phyloP scores from a whole-genome alignment of 1,140 invertebrate genomes.

The Lepidostoma basale region DNA sequence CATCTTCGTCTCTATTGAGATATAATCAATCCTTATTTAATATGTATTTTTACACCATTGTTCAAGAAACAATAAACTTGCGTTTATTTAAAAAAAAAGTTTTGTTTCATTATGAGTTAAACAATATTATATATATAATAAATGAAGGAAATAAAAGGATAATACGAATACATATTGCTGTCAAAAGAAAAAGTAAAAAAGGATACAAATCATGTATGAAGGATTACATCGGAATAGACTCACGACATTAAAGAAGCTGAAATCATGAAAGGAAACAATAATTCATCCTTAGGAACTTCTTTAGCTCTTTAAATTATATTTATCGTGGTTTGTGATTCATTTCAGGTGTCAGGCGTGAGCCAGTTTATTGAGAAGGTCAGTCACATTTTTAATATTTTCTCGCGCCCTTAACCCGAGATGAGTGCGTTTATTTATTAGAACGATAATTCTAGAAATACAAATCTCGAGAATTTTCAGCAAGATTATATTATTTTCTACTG shows the following conservation, averaged over 20 bases:
- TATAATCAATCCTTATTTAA: no score
- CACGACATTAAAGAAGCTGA: background rate
- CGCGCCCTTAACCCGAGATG: background rate
- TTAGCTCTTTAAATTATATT: background rate
- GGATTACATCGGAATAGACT: background rate
- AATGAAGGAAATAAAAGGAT: background rate
- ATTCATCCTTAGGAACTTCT: background rate
- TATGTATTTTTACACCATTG: no score
- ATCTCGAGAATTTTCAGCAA: no score
- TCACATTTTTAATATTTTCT: conserved; percentile 18
- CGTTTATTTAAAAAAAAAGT: no score
- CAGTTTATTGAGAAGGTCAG: background rate
- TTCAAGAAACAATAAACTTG: no score
- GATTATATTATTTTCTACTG: no score
- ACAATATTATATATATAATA: no score
- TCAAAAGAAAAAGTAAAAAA: background rate
- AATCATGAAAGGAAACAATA: background rate
- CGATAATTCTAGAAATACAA: no score
- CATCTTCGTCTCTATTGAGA: no score
- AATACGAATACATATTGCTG: background rate
- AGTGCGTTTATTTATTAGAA: no score
- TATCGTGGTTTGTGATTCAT: conserved; percentile 2
- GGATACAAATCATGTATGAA: background rate
- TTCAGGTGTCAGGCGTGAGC: conserved; percentile 1
- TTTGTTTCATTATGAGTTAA: no score